Evolutionary conservation across 2,797 vertebrate species (phyloP).

Genomic region (Helicolenus hilgendorfi): DNA sequence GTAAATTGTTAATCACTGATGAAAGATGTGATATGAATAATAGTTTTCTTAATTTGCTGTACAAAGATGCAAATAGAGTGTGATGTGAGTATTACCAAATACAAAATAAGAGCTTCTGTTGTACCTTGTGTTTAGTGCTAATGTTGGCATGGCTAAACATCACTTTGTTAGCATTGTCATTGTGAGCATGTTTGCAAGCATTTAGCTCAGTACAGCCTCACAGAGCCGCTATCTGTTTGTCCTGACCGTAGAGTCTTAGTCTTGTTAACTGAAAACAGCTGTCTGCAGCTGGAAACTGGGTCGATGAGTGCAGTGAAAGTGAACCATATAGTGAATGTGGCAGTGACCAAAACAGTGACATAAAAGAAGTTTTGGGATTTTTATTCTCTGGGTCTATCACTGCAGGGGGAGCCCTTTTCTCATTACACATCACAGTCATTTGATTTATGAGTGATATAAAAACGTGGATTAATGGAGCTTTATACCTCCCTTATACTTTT

Average conservation of each 20-base stretch:
- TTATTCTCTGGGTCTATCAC: background rate
- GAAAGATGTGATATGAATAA: background rate
- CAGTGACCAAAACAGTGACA: background rate
- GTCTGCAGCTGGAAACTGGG: background rate
- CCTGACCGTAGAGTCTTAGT: background rate
- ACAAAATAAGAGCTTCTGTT: too few relatives aligned
- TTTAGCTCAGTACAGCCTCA: background rate
- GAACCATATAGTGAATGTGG: background rate
- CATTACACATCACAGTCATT: background rate
- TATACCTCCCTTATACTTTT: background rate
- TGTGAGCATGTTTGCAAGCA: background rate
- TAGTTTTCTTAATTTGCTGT: background rate
- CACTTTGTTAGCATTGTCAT: background rate
- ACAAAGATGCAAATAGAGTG: background rate
- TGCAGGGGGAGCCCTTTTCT: background rate
- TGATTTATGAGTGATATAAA: background rate
- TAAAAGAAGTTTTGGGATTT: background rate
- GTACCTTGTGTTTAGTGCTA: too few relatives aligned
- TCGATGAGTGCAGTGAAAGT: background rate
- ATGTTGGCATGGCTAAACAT: too few relatives aligned
- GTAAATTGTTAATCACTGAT: background rate
- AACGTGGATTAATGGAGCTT: background rate
- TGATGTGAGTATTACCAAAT: background rate
- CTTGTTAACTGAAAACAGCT: background rate
- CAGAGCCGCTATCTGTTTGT: background rate